A percentile compares a stretch with the other conserved stretches of the same genome.
Evolutionary conservation across 1,140 invertebrate species (phyloP).

Genomic region (Periplaneta americana): DNA sequence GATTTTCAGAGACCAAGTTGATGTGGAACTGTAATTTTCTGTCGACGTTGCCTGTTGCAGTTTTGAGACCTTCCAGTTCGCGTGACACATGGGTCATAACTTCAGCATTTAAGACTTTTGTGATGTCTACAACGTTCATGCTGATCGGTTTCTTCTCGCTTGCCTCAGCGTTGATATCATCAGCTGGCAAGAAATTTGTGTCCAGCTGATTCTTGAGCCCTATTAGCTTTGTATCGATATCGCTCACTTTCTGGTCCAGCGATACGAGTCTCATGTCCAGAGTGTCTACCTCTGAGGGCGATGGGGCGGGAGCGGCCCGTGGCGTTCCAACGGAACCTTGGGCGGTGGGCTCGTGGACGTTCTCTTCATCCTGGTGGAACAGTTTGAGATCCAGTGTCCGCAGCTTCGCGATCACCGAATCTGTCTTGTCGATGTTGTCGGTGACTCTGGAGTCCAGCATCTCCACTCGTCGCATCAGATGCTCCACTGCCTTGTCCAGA

Average conservation of each 20-base stretch:
- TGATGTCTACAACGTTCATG: slow-evolving; percentile 54
- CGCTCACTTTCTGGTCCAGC: slow-evolving; percentile 72
- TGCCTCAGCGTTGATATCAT: slow-evolving; percentile 76
- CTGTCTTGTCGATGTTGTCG: slow-evolving; percentile 78
- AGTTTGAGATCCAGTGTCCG: slow-evolving; percentile 64
- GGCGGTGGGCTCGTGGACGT: slow-evolving; percentile 29
- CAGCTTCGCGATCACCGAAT: slow-evolving; percentile 69
- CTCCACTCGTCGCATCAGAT: slow-evolving; percentile 76
- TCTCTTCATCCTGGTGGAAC: slow-evolving; percentile 44
- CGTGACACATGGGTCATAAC: slow-evolving; percentile 67
- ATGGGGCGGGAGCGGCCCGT: slow-evolving; percentile 27
- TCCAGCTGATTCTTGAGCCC: slow-evolving; percentile 75
- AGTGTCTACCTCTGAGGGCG: slow-evolving; percentile 28
- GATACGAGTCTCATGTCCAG: slow-evolving; percentile 59
- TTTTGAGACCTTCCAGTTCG: slow-evolving; percentile 65
- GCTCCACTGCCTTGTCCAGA: slow-evolving; percentile 77
- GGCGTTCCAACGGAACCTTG: slow-evolving; percentile 24
- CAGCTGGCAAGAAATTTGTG: slow-evolving; percentile 68
- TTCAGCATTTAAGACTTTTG: slow-evolving; percentile 70
- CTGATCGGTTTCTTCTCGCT: slow-evolving; percentile 79
- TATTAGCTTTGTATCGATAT: slow-evolving; percentile 72
- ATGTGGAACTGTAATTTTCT: slow-evolving; percentile 79
- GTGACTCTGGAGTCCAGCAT: slow-evolving; percentile 70
- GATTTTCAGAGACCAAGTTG: slow-evolving; percentile 71
- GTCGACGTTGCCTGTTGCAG: slow-evolving; percentile 71